Evolutionary conservation across 2,113 vertebrate species (phyloP).

Genomic region (Oryzias javanicus): DNA sequence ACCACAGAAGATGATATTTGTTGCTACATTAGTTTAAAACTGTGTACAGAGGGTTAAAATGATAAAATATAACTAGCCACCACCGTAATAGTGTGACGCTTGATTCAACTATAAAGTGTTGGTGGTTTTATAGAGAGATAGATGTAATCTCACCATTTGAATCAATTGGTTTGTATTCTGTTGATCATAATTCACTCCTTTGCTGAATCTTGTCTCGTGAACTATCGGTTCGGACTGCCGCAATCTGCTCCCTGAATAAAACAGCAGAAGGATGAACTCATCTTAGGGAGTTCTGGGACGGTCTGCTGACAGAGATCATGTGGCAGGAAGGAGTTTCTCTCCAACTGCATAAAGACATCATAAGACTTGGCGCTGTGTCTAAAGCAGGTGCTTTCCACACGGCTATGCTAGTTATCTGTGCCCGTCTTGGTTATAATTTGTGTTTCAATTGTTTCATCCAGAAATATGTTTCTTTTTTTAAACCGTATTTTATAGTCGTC

Average conservation of each 20-base stretch:
- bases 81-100: background rate
- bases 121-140: background rate
- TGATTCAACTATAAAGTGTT: background rate
- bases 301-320: slow-evolving; percentile 39
- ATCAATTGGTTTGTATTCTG: background rate
- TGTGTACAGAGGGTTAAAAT: background rate
- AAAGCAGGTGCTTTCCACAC: slow-evolving; percentile 35
- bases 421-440: background rate
- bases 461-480: too few species aligned
- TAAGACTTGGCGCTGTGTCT: slow-evolving; percentile 3
- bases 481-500: too few species aligned
- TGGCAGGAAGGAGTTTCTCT: slow-evolving; percentile 14
- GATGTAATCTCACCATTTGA: background rate
- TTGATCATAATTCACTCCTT: background rate
- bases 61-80: background rate
- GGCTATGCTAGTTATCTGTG: slow-evolving; percentile 54
- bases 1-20: background rate
- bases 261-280: slow-evolving; percentile 45
- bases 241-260: slow-evolving; percentile 26
- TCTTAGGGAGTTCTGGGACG: slow-evolving; percentile 38
- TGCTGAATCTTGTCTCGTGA: slow-evolving; percentile 1
- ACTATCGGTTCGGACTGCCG: slow-evolving; percentile 27
- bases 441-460: too few species aligned
- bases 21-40: background rate
- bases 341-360: background rate